A percentile compares a stretch with the other conserved stretches of the same genome.
Evolutionary conservation across 2,113 vertebrate species (phyloP).

Genomic region (Oreochromis niloticus): DNA sequence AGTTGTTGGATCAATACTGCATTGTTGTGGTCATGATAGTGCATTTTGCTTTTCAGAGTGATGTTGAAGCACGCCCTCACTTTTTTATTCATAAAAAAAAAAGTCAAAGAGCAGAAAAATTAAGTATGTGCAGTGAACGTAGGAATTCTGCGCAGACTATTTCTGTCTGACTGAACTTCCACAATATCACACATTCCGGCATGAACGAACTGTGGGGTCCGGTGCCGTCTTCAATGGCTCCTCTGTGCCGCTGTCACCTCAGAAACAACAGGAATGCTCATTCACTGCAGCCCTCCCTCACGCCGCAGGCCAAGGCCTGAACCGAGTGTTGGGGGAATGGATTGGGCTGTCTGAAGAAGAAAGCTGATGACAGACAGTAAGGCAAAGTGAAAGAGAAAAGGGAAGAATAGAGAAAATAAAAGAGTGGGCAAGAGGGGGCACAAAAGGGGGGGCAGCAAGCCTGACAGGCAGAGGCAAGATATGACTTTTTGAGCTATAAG

Average conservation of each 20-base stretch:
- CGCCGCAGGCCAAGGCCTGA: not conserved
- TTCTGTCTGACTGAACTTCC: conserved; percentile 10
- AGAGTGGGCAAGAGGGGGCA: not conserved
- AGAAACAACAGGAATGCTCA: conserved; percentile 64
- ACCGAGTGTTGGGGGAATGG: not conserved
- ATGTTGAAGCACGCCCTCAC: not conserved
- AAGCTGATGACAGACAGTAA: not conserved
- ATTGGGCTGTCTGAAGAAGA: not conserved
- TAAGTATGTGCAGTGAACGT: not conserved
- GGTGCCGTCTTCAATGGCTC: conserved; percentile 41
- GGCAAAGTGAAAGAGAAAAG: not conserved
- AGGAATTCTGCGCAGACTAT: not conserved
- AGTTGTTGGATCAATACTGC: not conserved
- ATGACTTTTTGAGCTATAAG: not conserved
- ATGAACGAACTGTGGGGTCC: conserved; percentile 37
- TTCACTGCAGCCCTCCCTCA: conserved; percentile 1
- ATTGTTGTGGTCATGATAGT: not conserved
- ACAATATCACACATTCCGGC: conserved; percentile 52
- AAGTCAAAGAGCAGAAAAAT: not conserved
- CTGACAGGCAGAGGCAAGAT: not conserved
- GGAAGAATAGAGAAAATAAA: not conserved
- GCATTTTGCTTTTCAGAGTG: not conserved
- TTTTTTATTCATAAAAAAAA: not conserved
- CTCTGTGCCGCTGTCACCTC: conserved; percentile 67
- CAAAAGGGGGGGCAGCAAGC: not conserved